A percentile compares a stretch with the other conserved stretches of the same genome.
phyloP scores from a whole-genome alignment of 2,797 vertebrate genomes.

The Sciurus carolinensis region DNA sequence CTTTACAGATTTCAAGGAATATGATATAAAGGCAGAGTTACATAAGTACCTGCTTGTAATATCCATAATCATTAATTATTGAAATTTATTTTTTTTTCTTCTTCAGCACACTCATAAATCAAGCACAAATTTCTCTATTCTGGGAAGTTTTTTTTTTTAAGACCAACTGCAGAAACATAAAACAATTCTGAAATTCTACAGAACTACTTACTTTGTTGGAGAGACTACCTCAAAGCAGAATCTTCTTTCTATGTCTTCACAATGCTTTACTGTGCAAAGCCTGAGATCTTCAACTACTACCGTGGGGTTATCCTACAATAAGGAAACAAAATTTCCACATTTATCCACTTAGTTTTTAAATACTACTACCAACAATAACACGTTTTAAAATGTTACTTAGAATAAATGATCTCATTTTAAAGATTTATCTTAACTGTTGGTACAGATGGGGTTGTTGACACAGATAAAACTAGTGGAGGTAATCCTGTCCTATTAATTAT shows the following conservation, averaged over 20 bases:
- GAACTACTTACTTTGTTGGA: slow-evolving; percentile 96
- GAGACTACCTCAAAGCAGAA: slow-evolving; percentile 99
- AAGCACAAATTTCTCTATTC: slow-evolving; percentile 42
- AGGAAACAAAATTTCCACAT: background rate
- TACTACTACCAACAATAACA: background rate
- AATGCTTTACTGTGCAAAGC: slow-evolving; percentile 98
- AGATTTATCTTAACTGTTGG: background rate
- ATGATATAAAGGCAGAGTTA: background rate
- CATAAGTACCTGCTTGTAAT: background rate
- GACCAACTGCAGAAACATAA: slow-evolving; percentile 49
- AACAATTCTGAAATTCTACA: slow-evolving; percentile 30
- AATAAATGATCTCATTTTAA: slow-evolving; percentile 55
- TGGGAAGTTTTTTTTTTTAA: slow-evolving; percentile 13
- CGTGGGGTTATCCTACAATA: slow-evolving; percentile 95
- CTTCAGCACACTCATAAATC: background rate
- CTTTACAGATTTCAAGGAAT: slow-evolving; percentile 1
- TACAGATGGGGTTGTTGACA: background rate
- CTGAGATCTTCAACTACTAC: slow-evolving; percentile 98
- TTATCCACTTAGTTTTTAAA: background rate
- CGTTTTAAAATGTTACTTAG: slow-evolving; percentile 22
- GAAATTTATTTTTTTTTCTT: slow-evolving; percentile 54
- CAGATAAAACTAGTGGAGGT: slow-evolving; percentile 15
- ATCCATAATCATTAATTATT: slow-evolving; percentile 12
- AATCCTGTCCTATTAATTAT: slow-evolving; percentile 27
- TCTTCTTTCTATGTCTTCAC: slow-evolving; percentile 97